Evolutionary conservation across 1,140 invertebrate genomes (phyloP).

Genomic region (Theocolax elegans): DNA sequence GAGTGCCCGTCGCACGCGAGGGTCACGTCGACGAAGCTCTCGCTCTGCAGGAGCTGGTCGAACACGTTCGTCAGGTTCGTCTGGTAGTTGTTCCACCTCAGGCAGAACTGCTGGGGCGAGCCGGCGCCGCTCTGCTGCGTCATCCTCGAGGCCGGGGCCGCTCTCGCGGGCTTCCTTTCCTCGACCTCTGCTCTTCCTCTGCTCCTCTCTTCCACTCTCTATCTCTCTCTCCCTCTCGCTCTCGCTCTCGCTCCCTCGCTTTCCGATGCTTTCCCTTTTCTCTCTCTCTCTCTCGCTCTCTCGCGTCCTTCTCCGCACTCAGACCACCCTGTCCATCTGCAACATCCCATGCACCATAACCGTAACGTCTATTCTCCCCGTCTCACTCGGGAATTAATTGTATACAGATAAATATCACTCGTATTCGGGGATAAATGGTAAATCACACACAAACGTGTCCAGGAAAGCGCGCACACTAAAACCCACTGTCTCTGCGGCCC

Average conservation of each 20-base stretch:
- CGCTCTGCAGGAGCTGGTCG: slow-evolving; percentile 89
- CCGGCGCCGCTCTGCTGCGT: slow-evolving; percentile 66
- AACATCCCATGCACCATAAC: slow-evolving; percentile 10
- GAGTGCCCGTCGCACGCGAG: slow-evolving; percentile 90
- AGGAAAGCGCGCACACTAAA: not conserved
- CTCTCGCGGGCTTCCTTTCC: not conserved
- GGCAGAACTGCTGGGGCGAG: slow-evolving; percentile 81
- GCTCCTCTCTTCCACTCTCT: not conserved
- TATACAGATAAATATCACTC: too few relatives aligned
- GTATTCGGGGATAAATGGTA: too few relatives aligned
- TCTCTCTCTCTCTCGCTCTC: too few relatives aligned
- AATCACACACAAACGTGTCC: too few relatives aligned
- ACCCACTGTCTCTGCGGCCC: not conserved
- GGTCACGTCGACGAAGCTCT: slow-evolving; percentile 92
- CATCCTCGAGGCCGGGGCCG: slow-evolving; percentile 47
- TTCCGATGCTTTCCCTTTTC: too few relatives aligned
- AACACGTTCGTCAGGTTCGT: slow-evolving; percentile 91
- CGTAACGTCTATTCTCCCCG: too few relatives aligned
- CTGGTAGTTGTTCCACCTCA: slow-evolving; percentile 95
- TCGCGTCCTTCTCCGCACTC: slow-evolving; percentile 1
- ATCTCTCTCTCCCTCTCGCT: not conserved
- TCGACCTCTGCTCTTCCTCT: not conserved
- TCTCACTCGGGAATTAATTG: too few relatives aligned
- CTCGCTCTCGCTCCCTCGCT: not conserved
- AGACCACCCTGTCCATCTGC: slow-evolving; percentile 20